Base-by-base conservation (phyloP, 2,797 vertebrate genomes). In the Poeciliopsis presidionis region DNA sequence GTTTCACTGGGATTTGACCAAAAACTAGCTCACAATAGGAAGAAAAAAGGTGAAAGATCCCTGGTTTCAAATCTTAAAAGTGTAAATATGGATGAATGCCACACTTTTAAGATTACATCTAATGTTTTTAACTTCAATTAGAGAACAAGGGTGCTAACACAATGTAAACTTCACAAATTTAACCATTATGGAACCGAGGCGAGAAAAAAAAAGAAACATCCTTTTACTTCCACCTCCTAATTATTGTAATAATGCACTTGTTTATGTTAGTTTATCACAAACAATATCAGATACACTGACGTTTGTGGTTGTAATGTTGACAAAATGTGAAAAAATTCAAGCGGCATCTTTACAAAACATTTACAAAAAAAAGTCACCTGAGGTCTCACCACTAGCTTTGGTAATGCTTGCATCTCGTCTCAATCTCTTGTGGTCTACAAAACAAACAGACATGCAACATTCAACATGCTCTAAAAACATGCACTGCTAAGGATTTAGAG, bases 381-480 rank as follows among this genome's bases (percentile, higher is more conserved):
- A 46, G 55, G 47, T 71, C 49, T 78, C 41, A 84, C 9, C 51
- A 13, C 20, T 7, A n/a, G 4, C 20, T 30, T 2, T 0, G 2
- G 9, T 4, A 67, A 57, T 61, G 18, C 13, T 0, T 28, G 14
- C 5, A 0, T 2, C 9, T 25, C 76, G 86, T 76, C 83, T 89
- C 33, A 78, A 63, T 59, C 43, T 67, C 72, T 83, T 89, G 59
- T 55, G 72, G n/a, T 76, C 92, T 93, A 89, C 49, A 80, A 83
- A 77, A 86, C 79, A 88, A 30, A 80, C 75, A 77, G 71, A 89
- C 88, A 90, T 88, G 81, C 85, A 90, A 59, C 82, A 86, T 86
- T 81, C 82, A 77, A 47, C 84, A 85, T 89, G 88, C 87, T 80
- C 72, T 55, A 83, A 28, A 12, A 22, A 82, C 84, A 79, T 88